These are phyloP conservation scores for Apodemus speciosus DNA, from an alignment of 2,113 vertebrate species.

Conservation along the genomic window DNA sequence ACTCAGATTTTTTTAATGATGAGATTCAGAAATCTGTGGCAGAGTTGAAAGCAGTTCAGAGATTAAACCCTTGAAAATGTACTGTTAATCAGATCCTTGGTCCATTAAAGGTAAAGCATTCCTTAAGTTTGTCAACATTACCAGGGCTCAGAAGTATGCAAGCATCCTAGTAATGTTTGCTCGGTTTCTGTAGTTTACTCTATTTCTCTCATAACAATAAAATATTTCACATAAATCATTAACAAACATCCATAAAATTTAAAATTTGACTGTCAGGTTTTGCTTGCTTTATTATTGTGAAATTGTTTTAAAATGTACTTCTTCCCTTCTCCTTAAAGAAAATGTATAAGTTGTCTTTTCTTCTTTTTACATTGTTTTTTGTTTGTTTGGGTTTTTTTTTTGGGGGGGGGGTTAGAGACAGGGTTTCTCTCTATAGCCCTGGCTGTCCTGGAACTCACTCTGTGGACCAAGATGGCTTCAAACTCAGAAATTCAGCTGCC, in stretches of 20 bases:
- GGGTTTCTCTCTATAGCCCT: too few species aligned
- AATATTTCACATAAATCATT: neutral
- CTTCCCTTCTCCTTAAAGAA: neutral
- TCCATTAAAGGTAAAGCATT: neutral
- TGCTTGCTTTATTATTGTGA: constrained; percentile 19
- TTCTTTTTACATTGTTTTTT: too few species aligned
- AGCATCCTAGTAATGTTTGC: neutral
- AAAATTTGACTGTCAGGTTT: constrained; percentile 20
- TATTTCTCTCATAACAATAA: constrained; percentile 33
- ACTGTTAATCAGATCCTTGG: neutral
- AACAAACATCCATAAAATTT: constrained; percentile 49
- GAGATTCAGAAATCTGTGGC: neutral
- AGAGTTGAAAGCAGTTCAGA: constrained; percentile 15
- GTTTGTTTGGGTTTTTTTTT: too few species aligned
- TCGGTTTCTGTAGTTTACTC: constrained; percentile 2
- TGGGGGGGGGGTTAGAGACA: too few species aligned
- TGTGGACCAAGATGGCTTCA: too few species aligned
- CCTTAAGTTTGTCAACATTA: neutral
- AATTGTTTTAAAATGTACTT: neutral
- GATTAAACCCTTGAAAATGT: neutral
- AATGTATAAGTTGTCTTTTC: neutral
- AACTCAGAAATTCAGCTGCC: too few species aligned
- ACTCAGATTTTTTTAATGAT: neutral
- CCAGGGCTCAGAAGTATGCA: neutral
- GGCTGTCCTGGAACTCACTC: too few species aligned